A percentile compares a stretch with the other conserved stretches of the same genome.
phyloP scores from a whole-genome alignment of 2,113 vertebrate species.

The Cottus gobio region DNA sequence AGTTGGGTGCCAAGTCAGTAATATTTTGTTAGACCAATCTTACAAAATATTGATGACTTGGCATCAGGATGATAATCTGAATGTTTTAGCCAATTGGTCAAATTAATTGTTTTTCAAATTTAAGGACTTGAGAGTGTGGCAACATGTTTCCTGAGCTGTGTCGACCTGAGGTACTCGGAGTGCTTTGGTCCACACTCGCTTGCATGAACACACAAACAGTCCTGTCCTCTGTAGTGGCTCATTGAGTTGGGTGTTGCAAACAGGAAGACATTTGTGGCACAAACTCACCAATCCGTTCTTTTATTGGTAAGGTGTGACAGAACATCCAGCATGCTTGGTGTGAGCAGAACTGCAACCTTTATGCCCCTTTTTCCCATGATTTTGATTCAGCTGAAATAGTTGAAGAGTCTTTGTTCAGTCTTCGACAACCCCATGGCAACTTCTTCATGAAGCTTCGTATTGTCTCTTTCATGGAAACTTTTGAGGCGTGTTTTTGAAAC shows the following conservation, averaged over 20 bases:
- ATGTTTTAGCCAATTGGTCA: no score
- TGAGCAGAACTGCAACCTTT: conserved; percentile 49
- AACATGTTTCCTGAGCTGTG: no score
- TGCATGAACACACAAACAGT: no score
- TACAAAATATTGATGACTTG: no score
- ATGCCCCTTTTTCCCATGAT: conserved; percentile 37
- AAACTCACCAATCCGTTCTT: conserved; percentile 29
- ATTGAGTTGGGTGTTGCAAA: conserved; percentile 50
- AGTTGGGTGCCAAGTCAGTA: no score
- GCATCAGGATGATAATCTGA: no score
- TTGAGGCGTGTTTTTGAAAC: conserved; percentile 47
- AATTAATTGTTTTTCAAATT: no score
- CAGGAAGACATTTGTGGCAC: conserved; percentile 21
- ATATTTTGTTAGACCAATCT: no score
- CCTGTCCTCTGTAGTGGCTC: no score
- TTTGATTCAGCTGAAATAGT: conserved; percentile 43
- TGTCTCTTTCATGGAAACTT: conserved; percentile 37
- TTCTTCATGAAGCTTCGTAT: conserved; percentile 26
- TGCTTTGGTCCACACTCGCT: no score
- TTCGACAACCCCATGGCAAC: conserved; percentile 37
- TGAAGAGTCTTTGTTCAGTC: conserved; percentile 53
- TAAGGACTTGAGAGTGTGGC: no score
- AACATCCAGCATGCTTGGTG: conserved; percentile 12
- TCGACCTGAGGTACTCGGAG: no score
- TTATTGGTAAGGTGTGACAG: conserved; percentile 11